Base-by-base conservation (phyloP, 2,797 vertebrate genomes). In the Cetoscarus ocellatus region DNA sequence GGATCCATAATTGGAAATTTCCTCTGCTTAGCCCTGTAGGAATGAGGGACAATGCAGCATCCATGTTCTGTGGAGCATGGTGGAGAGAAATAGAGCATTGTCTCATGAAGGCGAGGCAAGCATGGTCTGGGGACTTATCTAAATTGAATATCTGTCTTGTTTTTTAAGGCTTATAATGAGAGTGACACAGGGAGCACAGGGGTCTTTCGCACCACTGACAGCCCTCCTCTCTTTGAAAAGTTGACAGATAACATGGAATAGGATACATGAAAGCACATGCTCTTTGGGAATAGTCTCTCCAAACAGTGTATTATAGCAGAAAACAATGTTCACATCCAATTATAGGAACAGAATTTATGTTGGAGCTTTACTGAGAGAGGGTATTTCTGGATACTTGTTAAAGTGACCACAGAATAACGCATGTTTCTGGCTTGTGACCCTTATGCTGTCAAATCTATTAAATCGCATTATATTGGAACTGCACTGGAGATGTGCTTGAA, bases 61-160 rank as follows among this genome's bases (percentile, higher is more conserved):
- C 88, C 88, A 92, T 92, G 92, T 92, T 93, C 88, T 88, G 82
- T 92, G 86, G 90, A 93, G 90, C 91, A 92, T 91, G 86, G 83
- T 92, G 50, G 68, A 78, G 86, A 86, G 86, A 92, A 93, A 93
- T 89, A 79, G 89, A 91, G 91, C 88, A 90, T 93, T 93, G 91
- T 93, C 88, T 94, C 88, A 91, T 88, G 86, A 77, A 85, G 91
- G 86, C 73, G 77, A 93, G 81, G 89, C 85, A 71, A 88, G 89
- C 90, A 51, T 85, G 88, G 86, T 90, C 86, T 77, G 84, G 88
- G 86, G 87, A 89, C 88, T 93, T 94, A 95, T 95, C 94, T 95
- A 93, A 95, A 95, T 95, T 94, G 92, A 95, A 95, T 94, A 94
- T 94, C 93, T 93, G 86, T 88, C 93, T 93, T 93, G 91, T 94